Evolutionary conservation across 2,888 invertebrate species (phyloP).

Genomic region (Mactromeris polynyma): DNA sequence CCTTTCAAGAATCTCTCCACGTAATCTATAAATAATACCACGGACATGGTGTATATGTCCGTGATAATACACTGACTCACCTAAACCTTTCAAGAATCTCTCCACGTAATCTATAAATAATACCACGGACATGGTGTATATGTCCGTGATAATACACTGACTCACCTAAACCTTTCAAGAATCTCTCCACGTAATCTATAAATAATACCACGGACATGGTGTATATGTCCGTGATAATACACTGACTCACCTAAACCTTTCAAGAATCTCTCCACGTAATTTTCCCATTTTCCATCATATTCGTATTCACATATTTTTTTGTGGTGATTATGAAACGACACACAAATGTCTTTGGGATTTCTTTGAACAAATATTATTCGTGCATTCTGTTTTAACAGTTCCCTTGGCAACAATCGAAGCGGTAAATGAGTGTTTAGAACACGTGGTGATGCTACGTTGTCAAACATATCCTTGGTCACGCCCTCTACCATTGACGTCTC

Average conservation of each 20-base stretch:
- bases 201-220: no score
- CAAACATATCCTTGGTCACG: slow-evolving; percentile 57
- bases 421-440: slow-evolving; percentile 75
- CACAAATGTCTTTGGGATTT: slow-evolving; percentile 77
- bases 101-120: slow-evolving; percentile 66
- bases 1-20: slow-evolving; percentile 69
- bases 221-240: no score
- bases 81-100: slow-evolving; percentile 69
- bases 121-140: no score
- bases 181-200: slow-evolving; percentile 68
- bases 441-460: slow-evolving; percentile 69
- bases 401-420: slow-evolving; percentile 70
- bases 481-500: slow-evolving; percentile 76
- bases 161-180: slow-evolving; percentile 71
- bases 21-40: no score
- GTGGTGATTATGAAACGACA: slow-evolving; percentile 76
- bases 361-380: slow-evolving; percentile 75
- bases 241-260: slow-evolving; percentile 72
- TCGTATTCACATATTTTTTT: slow-evolving; percentile 73
- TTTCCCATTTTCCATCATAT: slow-evolving; percentile 69
- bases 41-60: no score
- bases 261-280: slow-evolving; percentile 69
- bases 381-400: slow-evolving; percentile 64
- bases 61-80: no score
- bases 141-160: no score